Base-by-base conservation (phyloP, 1,140 invertebrate species). In the Aphelenchoides fujianensis region DNA sequence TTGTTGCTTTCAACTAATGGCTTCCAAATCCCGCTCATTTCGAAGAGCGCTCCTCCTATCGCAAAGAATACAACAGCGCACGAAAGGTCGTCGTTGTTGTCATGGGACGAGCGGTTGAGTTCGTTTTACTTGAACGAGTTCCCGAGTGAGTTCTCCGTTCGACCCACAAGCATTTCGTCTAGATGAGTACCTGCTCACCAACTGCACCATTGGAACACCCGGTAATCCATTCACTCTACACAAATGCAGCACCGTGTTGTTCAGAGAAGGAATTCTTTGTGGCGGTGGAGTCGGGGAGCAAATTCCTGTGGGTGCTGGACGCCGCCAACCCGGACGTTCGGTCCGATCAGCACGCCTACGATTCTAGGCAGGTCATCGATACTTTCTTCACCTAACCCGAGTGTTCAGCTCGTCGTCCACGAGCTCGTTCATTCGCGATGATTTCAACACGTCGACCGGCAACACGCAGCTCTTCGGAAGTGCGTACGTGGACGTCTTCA, bases 171-270 rank as follows among this genome's bases (percentile, higher is more conserved):
- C n/a, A n/a, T n/a, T n/a, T n/a, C n/a, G n/a, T n/a, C n/a, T n/a
- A n/a, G n/a, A n/a, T 7, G 55, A 59, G 34, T 59, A 59, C 34
- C 55, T 59, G 5, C 55, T 59, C 34, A 59, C 55, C 23, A 59
- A 59, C 23, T 7, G 28, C 27, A 59, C 55, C 28, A 5, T 59
- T 5, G 55, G 55, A 7, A 7, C 55, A 59, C 55, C 55, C 12
- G 5, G 55, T 59, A 59, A 59, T 19, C 19, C 7, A 7, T 59
- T 7, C 19, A 5, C 7, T n/a, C n/a, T n/a, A n/a, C n/a, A n/a
- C n/a, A n/a, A n/a, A n/a, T n/a, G n/a, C n/a, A n/a, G n/a, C n/a
- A n/a, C n/a, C n/a, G n/a, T n/a, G n/a, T n/a, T n/a, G n/a, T 59
- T 7, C 7, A 7, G 5, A 16, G 28, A 5, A 23, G 23, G 55